Conservation (phyloP, 37 sponge, comb jelly and placozoan species). For the Geodia barretti region DNA sequence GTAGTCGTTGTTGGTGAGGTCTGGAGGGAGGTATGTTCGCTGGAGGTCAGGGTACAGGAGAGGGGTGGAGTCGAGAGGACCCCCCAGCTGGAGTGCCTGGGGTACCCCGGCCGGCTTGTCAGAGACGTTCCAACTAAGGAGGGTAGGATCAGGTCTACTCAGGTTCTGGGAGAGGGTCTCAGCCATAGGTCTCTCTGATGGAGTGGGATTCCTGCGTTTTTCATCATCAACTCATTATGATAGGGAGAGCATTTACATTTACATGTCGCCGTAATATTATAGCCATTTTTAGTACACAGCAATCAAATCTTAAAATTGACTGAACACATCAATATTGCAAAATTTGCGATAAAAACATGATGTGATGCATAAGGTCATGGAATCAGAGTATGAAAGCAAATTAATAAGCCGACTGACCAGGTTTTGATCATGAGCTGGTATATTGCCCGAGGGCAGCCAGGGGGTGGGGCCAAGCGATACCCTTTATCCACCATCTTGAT, state of each 20-base stretch:
- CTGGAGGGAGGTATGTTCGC: neutral
- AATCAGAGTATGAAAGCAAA: neutral
- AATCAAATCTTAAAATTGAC: no score
- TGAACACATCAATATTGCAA: neutral
- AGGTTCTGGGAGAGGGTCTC: neutral
- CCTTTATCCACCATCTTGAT: neutral
- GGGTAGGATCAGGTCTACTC: slow-evolving; percentile 20
- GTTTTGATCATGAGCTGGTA: slow-evolving; percentile 10
- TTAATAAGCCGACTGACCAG: slow-evolving; percentile 4
- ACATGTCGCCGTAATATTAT: no score
- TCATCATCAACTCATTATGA: no score
- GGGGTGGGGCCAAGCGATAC: slow-evolving; percentile 9
- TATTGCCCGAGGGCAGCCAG: slow-evolving; percentile 13
- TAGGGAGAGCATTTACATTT: no score
- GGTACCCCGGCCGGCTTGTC: slow-evolving; percentile 19
- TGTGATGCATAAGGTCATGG: neutral
- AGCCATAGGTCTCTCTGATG: neutral
- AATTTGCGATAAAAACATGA: neutral
- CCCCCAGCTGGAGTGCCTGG: slow-evolving; percentile 39
- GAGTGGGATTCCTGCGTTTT: neutral
- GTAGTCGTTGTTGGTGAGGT: neutral
- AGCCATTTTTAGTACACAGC: no score
- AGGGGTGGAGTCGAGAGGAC: slow-evolving; percentile 7
- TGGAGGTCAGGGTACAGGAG: slow-evolving; percentile 46
- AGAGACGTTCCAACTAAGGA: slow-evolving; percentile 44